Conservation (phyloP, 1,140 invertebrate species). For the Atta cephalotes region DNA sequence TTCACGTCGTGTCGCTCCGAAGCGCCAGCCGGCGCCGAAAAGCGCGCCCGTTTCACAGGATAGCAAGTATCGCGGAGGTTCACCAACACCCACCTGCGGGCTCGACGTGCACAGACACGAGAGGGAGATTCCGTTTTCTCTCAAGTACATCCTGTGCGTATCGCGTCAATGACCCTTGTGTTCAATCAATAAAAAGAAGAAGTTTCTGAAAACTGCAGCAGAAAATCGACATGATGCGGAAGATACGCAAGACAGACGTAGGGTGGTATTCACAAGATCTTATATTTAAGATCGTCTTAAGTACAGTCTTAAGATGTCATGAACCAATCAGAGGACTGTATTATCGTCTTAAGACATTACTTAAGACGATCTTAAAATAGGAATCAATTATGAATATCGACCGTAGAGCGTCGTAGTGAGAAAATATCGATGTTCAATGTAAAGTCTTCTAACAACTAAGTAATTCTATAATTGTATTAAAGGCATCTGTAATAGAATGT, state of each 20-base stretch:
- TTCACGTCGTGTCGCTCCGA: neutral
- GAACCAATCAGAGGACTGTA: too few relatives aligned
- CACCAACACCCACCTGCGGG: neutral
- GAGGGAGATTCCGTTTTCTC: constrained; percentile 7
- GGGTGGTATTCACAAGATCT: too few relatives aligned
- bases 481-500: neutral
- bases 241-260: neutral
- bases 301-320: too few relatives aligned
- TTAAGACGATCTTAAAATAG: too few relatives aligned
- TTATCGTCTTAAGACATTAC: too few relatives aligned
- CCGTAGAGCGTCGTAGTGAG: neutral
- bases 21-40: constrained; percentile 68
- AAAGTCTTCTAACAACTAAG: neutral
- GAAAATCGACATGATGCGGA: neutral
- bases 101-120: constrained; percentile 10
- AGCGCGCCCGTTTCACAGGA: constrained; percentile 82
- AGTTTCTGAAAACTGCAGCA: neutral
- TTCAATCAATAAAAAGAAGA: constrained; percentile 41
- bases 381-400: too few relatives aligned
- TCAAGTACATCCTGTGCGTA: constrained; percentile 16
- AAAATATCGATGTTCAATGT: neutral
- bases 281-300: too few relatives aligned
- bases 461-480: neutral
- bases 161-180: constrained; percentile 25
- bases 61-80: constrained; percentile 75